Conservation (phyloP, 1,140 invertebrate species). For the Oreohelix idahoensis region DNA sequence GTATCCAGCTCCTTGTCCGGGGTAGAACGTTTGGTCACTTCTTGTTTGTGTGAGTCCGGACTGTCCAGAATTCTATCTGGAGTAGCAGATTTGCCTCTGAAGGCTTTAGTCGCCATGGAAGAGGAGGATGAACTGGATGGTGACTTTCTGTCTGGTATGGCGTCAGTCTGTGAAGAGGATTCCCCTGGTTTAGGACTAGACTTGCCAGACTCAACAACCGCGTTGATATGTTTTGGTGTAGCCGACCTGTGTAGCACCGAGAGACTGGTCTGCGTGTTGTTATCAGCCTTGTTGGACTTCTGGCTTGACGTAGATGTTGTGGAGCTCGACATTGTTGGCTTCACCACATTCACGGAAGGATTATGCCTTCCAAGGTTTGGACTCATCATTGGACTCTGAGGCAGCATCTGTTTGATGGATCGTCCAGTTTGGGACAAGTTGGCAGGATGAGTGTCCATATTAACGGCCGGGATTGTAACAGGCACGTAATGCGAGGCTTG, state of each 20-base stretch:
- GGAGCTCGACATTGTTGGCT: slow-evolving; percentile 64
- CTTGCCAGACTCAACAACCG: background rate
- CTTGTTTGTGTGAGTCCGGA: background rate
- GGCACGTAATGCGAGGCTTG: slow-evolving; percentile 47
- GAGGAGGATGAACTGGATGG: background rate
- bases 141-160: background rate
- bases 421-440: background rate
- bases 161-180: background rate
- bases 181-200: slow-evolving; percentile 16
- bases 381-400: slow-evolving; percentile 45
- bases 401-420: slow-evolving; percentile 32
- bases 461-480: slow-evolving; percentile 47
- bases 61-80: background rate
- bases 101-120: background rate
- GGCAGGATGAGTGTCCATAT: slow-evolving; percentile 36
- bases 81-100: background rate
- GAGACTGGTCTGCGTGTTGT: slow-evolving; percentile 65
- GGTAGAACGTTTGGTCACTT: background rate
- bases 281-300: slow-evolving; percentile 60
- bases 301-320: slow-evolving; percentile 41
- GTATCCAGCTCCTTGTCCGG: background rate
- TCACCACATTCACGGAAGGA: slow-evolving; percentile 67
- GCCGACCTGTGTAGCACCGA: slow-evolving; percentile 60
- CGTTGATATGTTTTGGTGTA: slow-evolving; percentile 28
- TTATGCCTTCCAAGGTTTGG: slow-evolving; percentile 45